Percentiles rank a stretch among this genome's conserved stretches.
phyloP scores from a whole-genome alignment of 1,140 invertebrate species.

The Papilio helenus region DNA sequence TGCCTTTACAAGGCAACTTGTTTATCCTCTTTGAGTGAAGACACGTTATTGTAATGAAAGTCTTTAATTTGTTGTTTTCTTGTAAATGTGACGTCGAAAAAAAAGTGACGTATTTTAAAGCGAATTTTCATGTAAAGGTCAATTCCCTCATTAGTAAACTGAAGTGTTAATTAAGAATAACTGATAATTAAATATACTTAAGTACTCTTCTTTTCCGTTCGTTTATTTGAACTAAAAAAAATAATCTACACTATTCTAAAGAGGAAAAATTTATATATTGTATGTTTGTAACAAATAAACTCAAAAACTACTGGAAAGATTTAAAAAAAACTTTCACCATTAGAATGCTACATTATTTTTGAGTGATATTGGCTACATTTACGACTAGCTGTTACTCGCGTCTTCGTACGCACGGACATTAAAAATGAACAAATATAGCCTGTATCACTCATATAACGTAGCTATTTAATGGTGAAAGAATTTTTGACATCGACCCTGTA shows the following conservation, averaged over 20 bases:
- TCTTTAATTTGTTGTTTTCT: background rate
- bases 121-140: background rate
- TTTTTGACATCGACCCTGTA: no score
- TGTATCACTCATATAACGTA: no score
- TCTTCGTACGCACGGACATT: no score
- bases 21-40: background rate
- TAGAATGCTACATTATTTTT: background rate
- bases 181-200: slow-evolving; percentile 10
- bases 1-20: background rate
- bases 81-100: background rate
- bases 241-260: background rate
- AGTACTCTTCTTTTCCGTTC: background rate
- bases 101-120: no score
- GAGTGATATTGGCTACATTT: background rate
- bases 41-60: background rate
- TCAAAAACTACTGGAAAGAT: background rate
- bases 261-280: background rate
- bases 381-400: no score
- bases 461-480: no score
- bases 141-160: background rate
- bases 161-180: background rate
- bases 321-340: background rate
- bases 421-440: no score
- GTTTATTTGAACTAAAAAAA: background rate
- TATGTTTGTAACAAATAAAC: background rate